Evolutionary conservation across 2,797 vertebrate species (phyloP).

Genomic region (Spinibarbus caldwelli): DNA sequence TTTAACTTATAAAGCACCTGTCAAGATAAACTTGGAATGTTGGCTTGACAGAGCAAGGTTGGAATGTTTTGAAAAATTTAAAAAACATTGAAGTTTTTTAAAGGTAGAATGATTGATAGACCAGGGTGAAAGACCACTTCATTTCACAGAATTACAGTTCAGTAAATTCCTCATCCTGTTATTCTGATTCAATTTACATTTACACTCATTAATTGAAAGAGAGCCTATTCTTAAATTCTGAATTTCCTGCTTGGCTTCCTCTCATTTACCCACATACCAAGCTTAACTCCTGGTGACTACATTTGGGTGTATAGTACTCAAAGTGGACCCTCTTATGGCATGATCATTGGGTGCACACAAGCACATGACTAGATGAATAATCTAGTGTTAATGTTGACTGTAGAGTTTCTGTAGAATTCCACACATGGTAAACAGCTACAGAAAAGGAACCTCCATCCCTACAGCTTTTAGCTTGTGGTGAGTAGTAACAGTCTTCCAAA

Average conservation of each 20-base stretch:
- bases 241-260: background rate
- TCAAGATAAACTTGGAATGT: background rate
- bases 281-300: background rate
- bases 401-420: background rate
- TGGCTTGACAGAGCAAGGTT: background rate
- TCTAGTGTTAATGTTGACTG: background rate
- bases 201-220: background rate
- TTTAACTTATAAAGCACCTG: background rate
- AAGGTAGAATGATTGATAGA: background rate
- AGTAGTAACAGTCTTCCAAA: conserved; percentile 54
- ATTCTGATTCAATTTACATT: background rate
- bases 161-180: background rate
- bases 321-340: background rate
- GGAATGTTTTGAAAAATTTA: background rate
- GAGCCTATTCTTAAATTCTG: background rate
- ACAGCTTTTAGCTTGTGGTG: background rate
- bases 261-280: background rate
- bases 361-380: conserved; percentile 22
- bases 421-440: background rate
- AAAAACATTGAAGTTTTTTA: background rate
- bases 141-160: background rate
- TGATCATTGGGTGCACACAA: background rate
- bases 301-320: background rate
- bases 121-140: background rate
- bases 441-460: background rate